Percentiles rank a stretch among this genome's conserved stretches.
These are phyloP conservation scores for Cantharis rufa DNA, from an alignment of 2,888 invertebrate species.

Conservation along the genomic window DNA sequence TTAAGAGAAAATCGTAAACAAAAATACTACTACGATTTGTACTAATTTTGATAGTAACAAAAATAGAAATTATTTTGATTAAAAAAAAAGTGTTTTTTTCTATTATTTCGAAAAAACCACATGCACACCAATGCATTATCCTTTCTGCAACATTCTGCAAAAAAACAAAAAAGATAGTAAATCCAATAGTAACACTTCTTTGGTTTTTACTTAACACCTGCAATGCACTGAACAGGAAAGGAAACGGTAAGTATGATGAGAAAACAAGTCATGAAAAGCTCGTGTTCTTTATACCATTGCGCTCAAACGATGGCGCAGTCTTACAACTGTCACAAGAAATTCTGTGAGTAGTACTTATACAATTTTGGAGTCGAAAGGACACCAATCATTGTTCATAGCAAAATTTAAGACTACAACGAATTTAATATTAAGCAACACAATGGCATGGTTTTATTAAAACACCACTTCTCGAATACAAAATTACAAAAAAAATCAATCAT, in stretches of 20 bases:
- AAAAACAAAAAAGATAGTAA: background rate
- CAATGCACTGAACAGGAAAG: background rate
- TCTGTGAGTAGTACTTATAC: background rate
- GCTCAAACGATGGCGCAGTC: background rate
- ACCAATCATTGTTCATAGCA: no score
- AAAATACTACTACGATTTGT: background rate
- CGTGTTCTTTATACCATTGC: background rate
- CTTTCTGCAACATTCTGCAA: background rate
- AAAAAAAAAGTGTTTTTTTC: background rate
- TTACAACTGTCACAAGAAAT: background rate
- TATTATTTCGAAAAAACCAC: background rate
- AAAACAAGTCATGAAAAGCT: background rate
- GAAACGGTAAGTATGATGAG: background rate
- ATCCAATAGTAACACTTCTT: background rate
- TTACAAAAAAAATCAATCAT: background rate
- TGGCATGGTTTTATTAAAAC: no score
- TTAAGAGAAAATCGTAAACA: slow-evolving; percentile 16
- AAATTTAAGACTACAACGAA: no score
- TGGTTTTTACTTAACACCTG: background rate
- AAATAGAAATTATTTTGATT: background rate
- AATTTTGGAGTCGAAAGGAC: background rate
- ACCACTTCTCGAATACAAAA: background rate
- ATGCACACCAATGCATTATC: background rate
- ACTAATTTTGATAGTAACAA: background rate
- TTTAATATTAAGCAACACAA: no score